These are phyloP conservation scores for Agrypnia vestita DNA, from an alignment of 1,140 invertebrate genomes.

Conservation along the genomic window DNA sequence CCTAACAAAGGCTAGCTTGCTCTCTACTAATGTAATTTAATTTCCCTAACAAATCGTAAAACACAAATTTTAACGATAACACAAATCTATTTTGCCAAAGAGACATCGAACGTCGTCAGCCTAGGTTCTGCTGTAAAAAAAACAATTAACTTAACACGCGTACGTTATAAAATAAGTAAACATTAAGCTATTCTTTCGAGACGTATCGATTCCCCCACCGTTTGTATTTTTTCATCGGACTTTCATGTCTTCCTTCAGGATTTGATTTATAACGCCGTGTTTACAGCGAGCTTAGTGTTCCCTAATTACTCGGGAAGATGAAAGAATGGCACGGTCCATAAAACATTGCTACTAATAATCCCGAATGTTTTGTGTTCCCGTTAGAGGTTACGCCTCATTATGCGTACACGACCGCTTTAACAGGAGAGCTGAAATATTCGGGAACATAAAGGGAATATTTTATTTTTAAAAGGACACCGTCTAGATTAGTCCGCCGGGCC, in stretches of 20 bases:
- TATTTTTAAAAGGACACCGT: conserved; percentile 7
- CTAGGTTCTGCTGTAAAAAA: background rate
- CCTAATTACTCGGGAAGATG: conserved; percentile 46
- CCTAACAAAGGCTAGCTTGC: no score
- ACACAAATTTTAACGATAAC: no score
- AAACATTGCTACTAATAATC: conserved; percentile 40
- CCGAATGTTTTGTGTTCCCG: conserved; percentile 6
- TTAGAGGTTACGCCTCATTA: conserved; percentile 26
- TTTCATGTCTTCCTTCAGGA: conserved; percentile 6
- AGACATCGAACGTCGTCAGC: no score
- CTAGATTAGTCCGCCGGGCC: background rate
- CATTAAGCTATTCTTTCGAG: background rate
- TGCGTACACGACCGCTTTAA: background rate
- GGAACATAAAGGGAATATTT: background rate
- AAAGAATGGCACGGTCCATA: conserved; percentile 35
- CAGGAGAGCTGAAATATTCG: conserved; percentile 1
- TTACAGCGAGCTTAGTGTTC: conserved; percentile 45
- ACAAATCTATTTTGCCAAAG: no score
- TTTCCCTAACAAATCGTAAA: no score
- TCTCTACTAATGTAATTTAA: no score
- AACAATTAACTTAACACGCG: background rate
- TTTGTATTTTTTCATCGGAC: background rate
- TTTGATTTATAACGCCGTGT: conserved; percentile 46
- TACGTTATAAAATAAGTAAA: background rate
- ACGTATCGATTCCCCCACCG: conserved; percentile 19